Evolutionary conservation across 2,113 vertebrate genomes (phyloP).

Genomic region (Butorides virescens): DNA sequence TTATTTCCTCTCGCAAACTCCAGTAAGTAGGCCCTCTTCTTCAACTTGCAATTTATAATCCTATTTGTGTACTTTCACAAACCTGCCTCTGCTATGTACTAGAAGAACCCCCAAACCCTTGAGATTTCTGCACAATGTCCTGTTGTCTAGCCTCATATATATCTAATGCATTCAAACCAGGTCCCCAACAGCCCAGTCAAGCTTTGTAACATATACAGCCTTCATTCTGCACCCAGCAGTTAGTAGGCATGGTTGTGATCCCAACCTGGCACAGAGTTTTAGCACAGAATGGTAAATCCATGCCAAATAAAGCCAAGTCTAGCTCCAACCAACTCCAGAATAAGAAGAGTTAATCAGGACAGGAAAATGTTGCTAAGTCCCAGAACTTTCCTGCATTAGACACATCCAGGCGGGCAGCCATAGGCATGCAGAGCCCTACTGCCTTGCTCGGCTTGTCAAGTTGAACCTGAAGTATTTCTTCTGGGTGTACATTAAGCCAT

Average conservation of each 20-base stretch:
- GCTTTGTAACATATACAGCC: fast-evolving
- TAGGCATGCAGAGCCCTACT: not conserved
- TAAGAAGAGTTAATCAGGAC: not conserved
- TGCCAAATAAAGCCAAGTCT: not conserved
- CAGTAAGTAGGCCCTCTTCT: not conserved
- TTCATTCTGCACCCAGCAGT: not conserved
- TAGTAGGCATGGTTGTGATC: not conserved
- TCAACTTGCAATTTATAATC: not conserved
- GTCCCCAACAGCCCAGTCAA: not conserved
- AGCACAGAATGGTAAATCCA: not conserved
- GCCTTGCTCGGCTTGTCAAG: no score
- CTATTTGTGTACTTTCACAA: not conserved
- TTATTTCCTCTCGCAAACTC: conserved; percentile 44
- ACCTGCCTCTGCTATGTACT: not conserved
- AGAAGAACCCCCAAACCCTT: not conserved
- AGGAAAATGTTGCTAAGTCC: not conserved
- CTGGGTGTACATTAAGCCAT: not conserved
- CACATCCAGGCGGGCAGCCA: not conserved
- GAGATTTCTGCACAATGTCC: not conserved
- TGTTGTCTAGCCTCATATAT: not conserved
- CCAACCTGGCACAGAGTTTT: not conserved
- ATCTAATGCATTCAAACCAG: fast-evolving
- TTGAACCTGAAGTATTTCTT: not conserved
- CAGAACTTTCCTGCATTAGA: not conserved
- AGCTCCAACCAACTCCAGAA: not conserved